Evolutionary conservation across 2,888 invertebrate genomes (phyloP).

Genomic region (Dicyrtomina minuta): DNA sequence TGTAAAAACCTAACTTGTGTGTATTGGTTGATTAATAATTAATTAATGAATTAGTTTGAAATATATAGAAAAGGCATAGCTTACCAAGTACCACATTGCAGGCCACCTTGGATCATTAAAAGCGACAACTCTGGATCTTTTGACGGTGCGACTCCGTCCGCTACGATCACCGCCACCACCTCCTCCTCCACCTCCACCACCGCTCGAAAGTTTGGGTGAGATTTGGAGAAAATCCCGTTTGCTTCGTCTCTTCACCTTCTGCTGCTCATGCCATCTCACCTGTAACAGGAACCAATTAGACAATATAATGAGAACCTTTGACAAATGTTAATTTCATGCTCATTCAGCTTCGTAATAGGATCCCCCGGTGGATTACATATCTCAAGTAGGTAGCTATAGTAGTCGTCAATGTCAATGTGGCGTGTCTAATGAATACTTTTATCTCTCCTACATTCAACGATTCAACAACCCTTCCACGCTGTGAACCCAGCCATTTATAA

Average conservation of each 20-base stretch:
- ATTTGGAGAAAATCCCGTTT: constrained; percentile 57
- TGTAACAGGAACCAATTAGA: constrained; percentile 42
- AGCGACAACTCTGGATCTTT: constrained; percentile 40
- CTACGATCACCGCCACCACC: not conserved
- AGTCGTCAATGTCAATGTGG: not conserved
- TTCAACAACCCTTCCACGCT: too few relatives aligned
- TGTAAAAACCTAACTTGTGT: too few relatives aligned
- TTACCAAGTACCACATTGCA: constrained; percentile 96
- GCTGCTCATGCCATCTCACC: constrained; percentile 60
- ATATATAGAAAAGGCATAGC: constrained; percentile 57
- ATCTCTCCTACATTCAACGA: too few relatives aligned
- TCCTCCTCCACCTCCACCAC: constrained; percentile 7
- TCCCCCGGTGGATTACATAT: too few relatives aligned
- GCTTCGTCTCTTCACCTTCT: constrained; percentile 58
- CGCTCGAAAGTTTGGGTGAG: constrained; percentile 18
- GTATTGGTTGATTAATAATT: too few relatives aligned
- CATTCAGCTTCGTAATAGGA: constrained; percentile 22
- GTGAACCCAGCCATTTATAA: too few relatives aligned
- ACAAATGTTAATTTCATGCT: constrained; percentile 7
- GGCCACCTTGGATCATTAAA: constrained; percentile 90
- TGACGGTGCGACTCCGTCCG: constrained; percentile 35
- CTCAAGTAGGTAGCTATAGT: not conserved
- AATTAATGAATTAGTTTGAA: not conserved
- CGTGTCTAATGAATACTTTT: constrained; percentile 4
- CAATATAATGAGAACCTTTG: constrained; percentile 16